phyloP scores from a whole-genome alignment of 2,797 vertebrate genomes.

The Macropodus opercularis region DNA sequence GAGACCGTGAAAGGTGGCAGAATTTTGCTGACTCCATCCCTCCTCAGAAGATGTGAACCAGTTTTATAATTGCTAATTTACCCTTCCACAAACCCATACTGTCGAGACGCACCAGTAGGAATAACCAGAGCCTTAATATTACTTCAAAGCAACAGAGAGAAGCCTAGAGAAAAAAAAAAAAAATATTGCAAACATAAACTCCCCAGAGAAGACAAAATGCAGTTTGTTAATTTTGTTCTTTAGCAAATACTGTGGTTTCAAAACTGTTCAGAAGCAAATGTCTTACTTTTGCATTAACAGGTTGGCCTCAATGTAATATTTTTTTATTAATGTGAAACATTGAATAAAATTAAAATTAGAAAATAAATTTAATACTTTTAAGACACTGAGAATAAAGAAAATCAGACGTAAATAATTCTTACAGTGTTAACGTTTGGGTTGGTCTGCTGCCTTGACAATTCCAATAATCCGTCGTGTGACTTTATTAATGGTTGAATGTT shows the following conservation, averaged over 20 bases:
- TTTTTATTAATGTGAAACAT: not conserved
- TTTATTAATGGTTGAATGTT: not conserved
- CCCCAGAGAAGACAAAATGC: constrained; percentile 22
- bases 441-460: not conserved
- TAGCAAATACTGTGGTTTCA: constrained; percentile 24
- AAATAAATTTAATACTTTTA: not conserved
- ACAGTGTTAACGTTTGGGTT: no score
- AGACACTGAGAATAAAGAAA: not conserved
- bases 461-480: not conserved
- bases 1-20: constrained; percentile 53
- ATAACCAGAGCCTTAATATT: constrained; percentile 51
- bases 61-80: constrained; percentile 72
- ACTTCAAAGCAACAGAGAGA: constrained; percentile 51
- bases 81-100: constrained; percentile 40
- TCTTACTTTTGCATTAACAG: not conserved
- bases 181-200: constrained; percentile 28
- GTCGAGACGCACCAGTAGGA: constrained; percentile 37
- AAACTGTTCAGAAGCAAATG: not conserved
- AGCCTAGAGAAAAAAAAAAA: constrained; percentile 34
- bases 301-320: not conserved
- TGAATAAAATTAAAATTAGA: no score
- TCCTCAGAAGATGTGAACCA: constrained; percentile 63
- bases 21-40: constrained; percentile 67
- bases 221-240: constrained; percentile 47
- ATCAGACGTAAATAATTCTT: not conserved